Conservation (phyloP, 2,888 invertebrate genomes). For the Clistopyga incitator region DNA sequence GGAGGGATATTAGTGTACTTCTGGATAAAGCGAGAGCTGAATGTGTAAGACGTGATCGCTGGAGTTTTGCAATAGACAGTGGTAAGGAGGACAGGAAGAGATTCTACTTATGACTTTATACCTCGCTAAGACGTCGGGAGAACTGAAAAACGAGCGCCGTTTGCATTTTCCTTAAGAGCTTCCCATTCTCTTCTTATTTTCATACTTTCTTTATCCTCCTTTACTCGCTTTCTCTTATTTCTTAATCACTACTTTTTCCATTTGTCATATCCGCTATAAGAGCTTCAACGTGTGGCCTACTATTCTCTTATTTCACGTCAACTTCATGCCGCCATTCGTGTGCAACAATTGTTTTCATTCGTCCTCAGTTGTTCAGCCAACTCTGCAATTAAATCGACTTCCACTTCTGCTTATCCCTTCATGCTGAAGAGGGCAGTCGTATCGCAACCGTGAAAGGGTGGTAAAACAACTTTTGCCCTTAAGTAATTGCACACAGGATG, state of each 20-base stretch:
- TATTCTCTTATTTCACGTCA: not conserved
- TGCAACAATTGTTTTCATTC: slow-evolving; percentile 25
- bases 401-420: not conserved
- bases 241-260: slow-evolving; percentile 4
- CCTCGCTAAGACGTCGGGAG: slow-evolving; percentile 56
- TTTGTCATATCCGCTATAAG: slow-evolving; percentile 12
- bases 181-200: slow-evolving; percentile 40
- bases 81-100: not conserved
- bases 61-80: slow-evolving; percentile 8
- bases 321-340: slow-evolving; percentile 9
- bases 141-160: slow-evolving; percentile 58
- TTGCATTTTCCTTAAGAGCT: slow-evolving; percentile 66
- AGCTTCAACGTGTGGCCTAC: not conserved
- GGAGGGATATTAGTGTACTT: slow-evolving; percentile 19
- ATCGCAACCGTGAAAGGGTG: not conserved
- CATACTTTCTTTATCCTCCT: slow-evolving; percentile 24
- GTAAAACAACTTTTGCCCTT: slow-evolving; percentile 57
- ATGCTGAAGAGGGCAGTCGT: not conserved
- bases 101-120: slow-evolving; percentile 57
- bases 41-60: slow-evolving; percentile 14
- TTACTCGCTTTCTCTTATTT: slow-evolving; percentile 14
- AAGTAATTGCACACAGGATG: slow-evolving; percentile 64
- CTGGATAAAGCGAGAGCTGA: slow-evolving; percentile 18
- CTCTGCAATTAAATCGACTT: slow-evolving; percentile 42
- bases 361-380: slow-evolving; percentile 1